Evolutionary conservation across 2,888 invertebrate species (phyloP).

Genomic region (Drosophila formosana): DNA sequence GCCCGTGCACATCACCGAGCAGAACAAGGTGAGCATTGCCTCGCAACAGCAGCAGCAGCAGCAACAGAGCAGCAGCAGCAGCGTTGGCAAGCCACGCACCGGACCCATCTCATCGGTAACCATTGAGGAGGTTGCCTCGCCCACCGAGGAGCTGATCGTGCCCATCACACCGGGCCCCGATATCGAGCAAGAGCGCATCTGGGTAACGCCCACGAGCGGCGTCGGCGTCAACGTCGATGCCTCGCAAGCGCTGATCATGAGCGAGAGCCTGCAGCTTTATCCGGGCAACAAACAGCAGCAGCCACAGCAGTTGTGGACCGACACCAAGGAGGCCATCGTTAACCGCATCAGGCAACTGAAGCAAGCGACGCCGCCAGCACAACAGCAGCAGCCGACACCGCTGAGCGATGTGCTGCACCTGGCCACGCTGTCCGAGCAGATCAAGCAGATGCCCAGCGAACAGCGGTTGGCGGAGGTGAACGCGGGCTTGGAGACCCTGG

Average conservation of each 20-base stretch:
- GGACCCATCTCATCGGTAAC: slow-evolving; percentile 86
- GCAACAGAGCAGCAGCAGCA: slow-evolving; percentile 50
- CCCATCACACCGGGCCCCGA: slow-evolving; percentile 86
- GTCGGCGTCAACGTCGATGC: slow-evolving; percentile 52
- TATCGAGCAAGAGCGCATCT: slow-evolving; percentile 71
- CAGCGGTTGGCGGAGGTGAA: slow-evolving; percentile 87
- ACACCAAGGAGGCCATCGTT: slow-evolving; percentile 86
- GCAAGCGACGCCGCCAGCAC: slow-evolving; percentile 84
- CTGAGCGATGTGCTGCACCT: slow-evolving; percentile 88
- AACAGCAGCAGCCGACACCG: slow-evolving; percentile 86
- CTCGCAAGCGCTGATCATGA: slow-evolving; percentile 77
- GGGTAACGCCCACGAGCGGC: slow-evolving; percentile 68
- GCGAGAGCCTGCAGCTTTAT: slow-evolving; percentile 80
- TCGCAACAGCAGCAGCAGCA: slow-evolving; percentile 60
- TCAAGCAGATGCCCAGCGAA: slow-evolving; percentile 86
- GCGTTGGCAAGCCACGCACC: slow-evolving; percentile 56
- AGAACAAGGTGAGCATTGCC: slow-evolving; percentile 79
- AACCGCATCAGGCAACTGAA: slow-evolving; percentile 87
- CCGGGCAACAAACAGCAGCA: slow-evolving; percentile 66
- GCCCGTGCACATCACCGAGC: slow-evolving; percentile 70
- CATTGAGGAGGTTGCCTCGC: slow-evolving; percentile 86
- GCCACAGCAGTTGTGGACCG: slow-evolving; percentile 85
- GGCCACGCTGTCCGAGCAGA: slow-evolving; percentile 87
- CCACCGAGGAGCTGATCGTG: slow-evolving; percentile 85
- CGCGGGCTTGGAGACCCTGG: slow-evolving; percentile 82